Conservation (phyloP, 2,888 invertebrate genomes). For the Gisinianus flammeolus region DNA sequence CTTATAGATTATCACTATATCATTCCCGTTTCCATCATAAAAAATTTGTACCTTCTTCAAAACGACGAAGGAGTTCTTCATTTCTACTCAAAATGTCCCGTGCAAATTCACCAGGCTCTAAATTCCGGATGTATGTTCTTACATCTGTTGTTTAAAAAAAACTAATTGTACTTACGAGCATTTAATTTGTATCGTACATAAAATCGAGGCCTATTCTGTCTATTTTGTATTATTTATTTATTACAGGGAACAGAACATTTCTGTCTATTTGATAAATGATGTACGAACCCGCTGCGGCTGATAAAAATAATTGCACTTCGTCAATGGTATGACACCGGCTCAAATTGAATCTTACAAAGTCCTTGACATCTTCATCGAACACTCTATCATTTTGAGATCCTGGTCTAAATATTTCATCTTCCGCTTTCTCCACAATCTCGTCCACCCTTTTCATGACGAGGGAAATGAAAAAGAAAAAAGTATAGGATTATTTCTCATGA, state of each 20-base stretch:
- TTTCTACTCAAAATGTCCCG: constrained; percentile 20
- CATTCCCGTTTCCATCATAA: no score
- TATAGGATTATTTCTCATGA: no score
- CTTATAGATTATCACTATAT: no score
- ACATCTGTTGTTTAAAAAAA: constrained; percentile 6
- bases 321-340: neutral
- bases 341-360: neutral
- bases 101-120: neutral
- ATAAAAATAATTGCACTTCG: no score
- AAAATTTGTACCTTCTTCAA: neutral
- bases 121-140: constrained; percentile 12
- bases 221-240: no score
- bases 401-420: constrained; percentile 22
- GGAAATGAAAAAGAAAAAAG: neutral
- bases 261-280: no score
- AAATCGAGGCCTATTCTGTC: no score
- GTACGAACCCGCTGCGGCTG: no score
- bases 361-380: constrained; percentile 18
- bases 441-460: no score
- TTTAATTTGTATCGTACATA: neutral
- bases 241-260: no score
- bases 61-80: neutral
- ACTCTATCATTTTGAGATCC: neutral
- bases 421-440: constrained; percentile 18
- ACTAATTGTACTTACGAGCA: constrained; percentile 14